Evolutionary conservation across 1,140 invertebrate species (phyloP).

Genomic region (Diachasma alloeum): DNA sequence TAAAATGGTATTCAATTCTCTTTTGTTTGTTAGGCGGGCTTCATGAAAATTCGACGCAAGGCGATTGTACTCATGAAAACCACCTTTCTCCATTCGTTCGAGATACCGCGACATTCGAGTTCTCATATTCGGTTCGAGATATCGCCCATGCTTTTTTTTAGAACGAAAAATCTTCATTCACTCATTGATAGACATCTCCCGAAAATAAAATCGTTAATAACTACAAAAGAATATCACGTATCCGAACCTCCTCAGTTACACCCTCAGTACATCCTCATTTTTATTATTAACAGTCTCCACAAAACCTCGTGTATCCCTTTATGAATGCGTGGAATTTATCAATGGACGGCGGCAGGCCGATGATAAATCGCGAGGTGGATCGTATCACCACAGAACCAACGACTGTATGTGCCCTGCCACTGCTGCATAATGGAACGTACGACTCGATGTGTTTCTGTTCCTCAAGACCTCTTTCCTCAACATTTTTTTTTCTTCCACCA

Average conservation of each 20-base stretch:
- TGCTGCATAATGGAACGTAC: not conserved
- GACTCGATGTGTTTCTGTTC: not conserved
- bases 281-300: not conserved
- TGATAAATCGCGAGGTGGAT: constrained; percentile 60
- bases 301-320: constrained; percentile 36
- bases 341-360: constrained; percentile 58
- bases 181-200: not conserved
- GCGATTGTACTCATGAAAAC: too few relatives aligned
- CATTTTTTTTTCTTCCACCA: not conserved
- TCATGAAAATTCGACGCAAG: too few relatives aligned
- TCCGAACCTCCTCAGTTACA: too few relatives aligned
- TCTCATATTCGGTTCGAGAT: too few relatives aligned
- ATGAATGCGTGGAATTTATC: constrained; percentile 64
- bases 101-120: too few relatives aligned
- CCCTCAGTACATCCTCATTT: not conserved
- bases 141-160: too few relatives aligned
- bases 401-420: not conserved
- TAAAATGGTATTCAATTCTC: too few relatives aligned
- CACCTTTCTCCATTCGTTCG: too few relatives aligned
- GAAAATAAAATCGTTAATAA: not conserved
- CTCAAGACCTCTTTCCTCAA: not conserved
- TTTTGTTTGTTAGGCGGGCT: too few relatives aligned
- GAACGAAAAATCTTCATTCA: not conserved
- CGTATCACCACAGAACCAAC: constrained; percentile 44
- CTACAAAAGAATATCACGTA: not conserved